phyloP scores from a whole-genome alignment of 2,113 vertebrate genomes.

The Callipepla squamata region DNA sequence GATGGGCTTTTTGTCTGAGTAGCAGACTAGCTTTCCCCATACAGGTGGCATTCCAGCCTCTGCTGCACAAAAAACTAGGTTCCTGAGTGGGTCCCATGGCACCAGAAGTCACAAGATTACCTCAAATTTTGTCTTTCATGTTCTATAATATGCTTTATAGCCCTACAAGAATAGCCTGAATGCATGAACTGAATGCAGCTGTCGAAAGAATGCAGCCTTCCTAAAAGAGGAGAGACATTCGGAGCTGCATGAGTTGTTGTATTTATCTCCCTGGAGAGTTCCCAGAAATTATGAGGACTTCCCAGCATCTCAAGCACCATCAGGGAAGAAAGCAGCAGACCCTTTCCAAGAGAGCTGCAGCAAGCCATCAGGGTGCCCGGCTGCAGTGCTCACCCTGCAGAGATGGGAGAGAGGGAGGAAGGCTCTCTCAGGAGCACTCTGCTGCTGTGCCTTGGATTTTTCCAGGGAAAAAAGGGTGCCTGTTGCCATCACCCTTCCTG shows the following conservation, averaged over 20 bases:
- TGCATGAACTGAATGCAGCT: background rate
- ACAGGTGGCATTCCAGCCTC: background rate
- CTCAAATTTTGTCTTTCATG: background rate
- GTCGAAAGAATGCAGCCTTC: background rate
- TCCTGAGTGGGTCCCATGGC: background rate
- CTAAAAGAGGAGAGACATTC: background rate
- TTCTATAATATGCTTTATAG: background rate
- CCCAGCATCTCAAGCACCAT: fast-evolving
- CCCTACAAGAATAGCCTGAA: background rate
- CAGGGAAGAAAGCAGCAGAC: background rate
- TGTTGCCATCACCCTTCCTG: background rate
- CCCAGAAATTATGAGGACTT: background rate
- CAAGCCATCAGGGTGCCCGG: background rate
- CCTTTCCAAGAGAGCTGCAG: background rate
- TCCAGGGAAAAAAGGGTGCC: background rate
- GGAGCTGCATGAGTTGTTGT: background rate
- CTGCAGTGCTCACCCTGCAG: background rate
- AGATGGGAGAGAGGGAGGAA: background rate
- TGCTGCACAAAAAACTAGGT: background rate
- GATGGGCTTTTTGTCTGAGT: background rate
- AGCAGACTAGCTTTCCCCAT: background rate
- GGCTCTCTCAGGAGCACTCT: background rate
- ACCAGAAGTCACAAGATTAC: background rate
- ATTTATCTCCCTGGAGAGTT: background rate
- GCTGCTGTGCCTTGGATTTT: background rate